Evolutionary conservation across 2,797 vertebrate genomes (phyloP), one percentile per base, ranked within the genome.

Genomic region (Pitangus sulphuratus): DNA sequence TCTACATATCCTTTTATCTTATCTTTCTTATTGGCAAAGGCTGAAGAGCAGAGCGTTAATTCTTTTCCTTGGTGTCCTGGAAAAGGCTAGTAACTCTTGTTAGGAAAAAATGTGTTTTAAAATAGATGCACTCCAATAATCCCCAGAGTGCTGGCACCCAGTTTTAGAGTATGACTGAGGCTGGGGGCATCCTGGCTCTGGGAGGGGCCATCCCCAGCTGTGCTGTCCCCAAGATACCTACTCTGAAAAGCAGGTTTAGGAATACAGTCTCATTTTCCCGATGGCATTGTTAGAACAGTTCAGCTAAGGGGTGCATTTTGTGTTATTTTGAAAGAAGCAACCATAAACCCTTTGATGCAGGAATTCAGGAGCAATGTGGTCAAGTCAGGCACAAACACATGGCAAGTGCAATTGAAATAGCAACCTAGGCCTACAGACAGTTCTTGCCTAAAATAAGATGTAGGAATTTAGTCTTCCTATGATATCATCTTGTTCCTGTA

Each of bases 271-370:
- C 26, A 22, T 53, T 89, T 53, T 54, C 47, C n/a, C 6, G 2
- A 26, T 44, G 51, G 35, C 31, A 33, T 60, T 60, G 33, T 50
- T 66, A 51, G 54, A 1, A 1, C 30, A 30, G 13, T 44, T 76
- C 31, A 91, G 75, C 54, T 20, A 77, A 48, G 18, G 24, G 40
- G 60, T 45, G 15, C 9, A 9, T 50, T 86, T 78, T 11, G 1
- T 54, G 19, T 84, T 92, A 71, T 65, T 91, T 91, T 78, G 44
- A 84, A 95, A 93, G 69, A 68, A 88, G 53, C 13, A 54, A 48
- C 12, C 5, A 0, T 57, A 45, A 83, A 68, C 26, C 8, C 39
- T 81, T 94, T 64, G 85, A 69, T 21, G 35, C 20, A 44, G 42
- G 80, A 86, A 86, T 94, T 86, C 28, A 31, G 45, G 70, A 81